Evolutionary conservation across 2,113 vertebrate genomes (phyloP), one percentile per base, ranked within the genome.

Genomic region (Gymnogyps californianus): DNA sequence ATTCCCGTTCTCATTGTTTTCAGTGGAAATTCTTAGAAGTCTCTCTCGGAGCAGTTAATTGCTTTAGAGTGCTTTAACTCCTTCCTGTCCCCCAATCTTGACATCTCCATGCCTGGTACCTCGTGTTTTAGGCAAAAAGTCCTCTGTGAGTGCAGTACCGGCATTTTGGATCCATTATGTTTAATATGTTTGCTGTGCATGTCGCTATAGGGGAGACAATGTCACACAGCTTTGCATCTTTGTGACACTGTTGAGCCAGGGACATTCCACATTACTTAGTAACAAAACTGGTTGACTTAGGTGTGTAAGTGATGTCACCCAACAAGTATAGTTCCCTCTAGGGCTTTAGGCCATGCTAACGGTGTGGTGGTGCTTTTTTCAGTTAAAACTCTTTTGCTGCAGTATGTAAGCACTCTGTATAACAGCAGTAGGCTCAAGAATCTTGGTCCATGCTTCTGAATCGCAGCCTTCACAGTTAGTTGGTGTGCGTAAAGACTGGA

Each of bases 171-270:
- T 46, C n/a, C 3, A 0, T 69, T 34, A 2, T 2, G 7, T 74
- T 55, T 21, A 59, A 55, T 3, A 1, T 13, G 21, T 49, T 72
- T 77, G 58, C 64, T 8, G 8, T 29, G 32, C 59, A 44, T 1
- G 2, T 75, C 42, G 32, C 7, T 40, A 0, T 29, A 34, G n/a
- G 1, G 32, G 20, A 44, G n/a, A 7, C 31, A 13, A 1, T 22
- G 57, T 28, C 16, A 20, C 38, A 1, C 9, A 64, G 38, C 49
- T 69, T 28, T 65, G 8, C 13, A 14, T 72, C 57, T 72, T 46
- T 10, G 87, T 72, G 52, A 44, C 9, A 6, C 14, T 31, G 15
- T 36, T 66, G 29, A 55, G 31, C 49, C 25, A 44, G 13, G 20
- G 34, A 69, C 16, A 6, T 59, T 54, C 36, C 17, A 6, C 0